Evolutionary conservation across 2,113 vertebrate species (phyloP), one percentile per base, ranked within the genome.

Genomic region (Pollimyrus isidori): DNA sequence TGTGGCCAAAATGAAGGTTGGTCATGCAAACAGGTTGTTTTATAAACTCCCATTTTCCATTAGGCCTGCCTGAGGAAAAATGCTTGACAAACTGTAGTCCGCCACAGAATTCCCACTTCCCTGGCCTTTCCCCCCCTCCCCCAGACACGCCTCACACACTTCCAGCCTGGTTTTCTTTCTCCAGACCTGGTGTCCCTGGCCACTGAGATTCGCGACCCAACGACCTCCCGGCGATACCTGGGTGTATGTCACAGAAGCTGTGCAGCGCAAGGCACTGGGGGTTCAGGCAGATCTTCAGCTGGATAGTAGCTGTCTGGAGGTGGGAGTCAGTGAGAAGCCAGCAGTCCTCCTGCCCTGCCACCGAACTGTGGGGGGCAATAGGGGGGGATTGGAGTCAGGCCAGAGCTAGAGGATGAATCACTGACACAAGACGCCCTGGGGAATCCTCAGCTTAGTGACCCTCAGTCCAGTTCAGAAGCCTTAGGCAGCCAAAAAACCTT

Each of bases 171-270:
- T 26, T n/a, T 2, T 5, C 52, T 53, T 56, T 58, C 21, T 5
- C 56, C 56, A 9, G 56, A 23, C 7, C 56, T 58, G 56, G 56
- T 9, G 56, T 58, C 56, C n/a, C 56, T 9, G 23, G 56, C 7
- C 56, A 62, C 56, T n/a, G 7, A n/a, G 56, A n/a, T 62, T 62
- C 23, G 5, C 3, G 11, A 48, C 82, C 82, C 19, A 3, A 48
- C 1, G 42, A 46, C 82, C 39, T 9, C 30, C 26, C 15, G 6
- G 39, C 1, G 42, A 92, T 95, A 99, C 98, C 98, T 95, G 97
- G 96, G 91, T 97, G 97, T 90, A 99, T 97, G 93, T 99, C 97
- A 80, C 95, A 97, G 95, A 99, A 99, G 94, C 97, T 97, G 90
- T 99, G 98, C 89, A 99, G 92, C 26, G 98, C 97, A 93, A 99